Evolutionary conservation across 1,140 invertebrate genomes (phyloP), one percentile per base, ranked within the genome.

Genomic region (Drosophila tsacasi): DNA sequence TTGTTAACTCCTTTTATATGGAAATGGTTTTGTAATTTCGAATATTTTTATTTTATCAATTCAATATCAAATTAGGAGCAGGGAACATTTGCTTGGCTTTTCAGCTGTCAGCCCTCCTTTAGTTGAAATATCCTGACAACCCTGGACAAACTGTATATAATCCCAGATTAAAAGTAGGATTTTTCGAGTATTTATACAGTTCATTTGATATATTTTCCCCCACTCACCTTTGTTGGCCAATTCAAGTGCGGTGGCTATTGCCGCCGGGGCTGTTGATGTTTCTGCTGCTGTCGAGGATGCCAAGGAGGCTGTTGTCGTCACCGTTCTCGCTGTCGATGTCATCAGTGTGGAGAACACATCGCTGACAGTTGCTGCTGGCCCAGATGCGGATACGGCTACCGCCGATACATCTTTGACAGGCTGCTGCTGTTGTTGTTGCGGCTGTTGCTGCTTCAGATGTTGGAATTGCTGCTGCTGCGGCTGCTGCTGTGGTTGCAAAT

Each of bases 141-240:
- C 15, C 54, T 37, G 32, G 15, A 9, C 0, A 0, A 37, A 10
- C 12, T 27, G 30, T 37, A 25, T 72, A 17, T 10, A 39, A 57
- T 44, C 30, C n/a, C 27, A 40, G 52, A 62, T 71, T 35, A 13
- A 15, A 65, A 32, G 21, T 32, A 12, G 12, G 12, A 52, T 52
- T 67, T 30, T 23, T 21, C 19, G 13, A 25, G 37, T 44, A 37
- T 52, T 37, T 30, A 44, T 25, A 52, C 57, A n/a, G 21, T 27
- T 55, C n/a, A 46, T 17, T 25, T 25, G 21, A 35, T 40, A 39
- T 75, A 23, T 47, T 30, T 25, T 9, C 15, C 49, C 12, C n/a
- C 49, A 55, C 79, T 87, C 63, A 87, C 83, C 83, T 83, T 89
- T 83, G 81, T 87, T 83, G 76, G 72, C 81, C 64, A 77, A 47